phyloP scores from a whole-genome alignment of 2,113 vertebrate species.

The Planiliza haematocheilus region DNA sequence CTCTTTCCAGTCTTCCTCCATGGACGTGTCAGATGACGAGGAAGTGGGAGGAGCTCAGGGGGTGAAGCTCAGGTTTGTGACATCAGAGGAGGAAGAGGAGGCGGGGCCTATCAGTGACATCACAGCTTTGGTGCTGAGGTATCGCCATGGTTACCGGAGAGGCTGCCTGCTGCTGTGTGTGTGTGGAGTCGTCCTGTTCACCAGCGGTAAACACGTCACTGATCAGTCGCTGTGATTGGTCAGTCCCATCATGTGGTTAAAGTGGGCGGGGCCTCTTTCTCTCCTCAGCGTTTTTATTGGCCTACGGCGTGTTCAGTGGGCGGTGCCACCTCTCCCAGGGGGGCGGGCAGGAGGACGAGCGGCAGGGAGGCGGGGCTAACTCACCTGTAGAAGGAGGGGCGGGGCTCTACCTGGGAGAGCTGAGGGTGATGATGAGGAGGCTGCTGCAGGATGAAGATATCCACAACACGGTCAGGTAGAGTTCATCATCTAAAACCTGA shows the following conservation, averaged over 20 bases:
- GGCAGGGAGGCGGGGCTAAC: conserved; percentile 5
- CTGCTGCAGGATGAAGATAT: conserved; percentile 77
- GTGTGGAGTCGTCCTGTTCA: conserved; percentile 11
- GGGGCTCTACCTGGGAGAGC: conserved; percentile 75
- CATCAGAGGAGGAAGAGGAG: conserved; percentile 45
- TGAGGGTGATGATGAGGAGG: conserved; percentile 77
- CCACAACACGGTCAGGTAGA: conserved; percentile 71
- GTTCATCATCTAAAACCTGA: no score
- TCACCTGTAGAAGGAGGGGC: neutral
- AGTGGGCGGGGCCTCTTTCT: neutral
- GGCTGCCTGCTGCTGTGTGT: neutral
- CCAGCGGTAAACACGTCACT: conserved; percentile 22
- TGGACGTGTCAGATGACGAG: conserved; percentile 28
- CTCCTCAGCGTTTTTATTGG: conserved; percentile 75
- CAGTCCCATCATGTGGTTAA: conserved; percentile 6
- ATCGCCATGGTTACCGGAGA: conserved; percentile 41
- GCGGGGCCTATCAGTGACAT: conserved; percentile 48
- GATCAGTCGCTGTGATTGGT: neutral
- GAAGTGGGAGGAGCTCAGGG: conserved; percentile 19
- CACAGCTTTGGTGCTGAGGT: conserved; percentile 21
- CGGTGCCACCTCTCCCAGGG: conserved; percentile 42
- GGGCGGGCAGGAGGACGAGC: conserved; percentile 8
- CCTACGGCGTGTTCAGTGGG: conserved; percentile 63
- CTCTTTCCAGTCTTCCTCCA: neutral
- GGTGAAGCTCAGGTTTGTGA: conserved; percentile 75